These are phyloP conservation scores for Trachelus troglodyta DNA, from an alignment of 2,888 invertebrate species.

Conservation along the genomic window DNA sequence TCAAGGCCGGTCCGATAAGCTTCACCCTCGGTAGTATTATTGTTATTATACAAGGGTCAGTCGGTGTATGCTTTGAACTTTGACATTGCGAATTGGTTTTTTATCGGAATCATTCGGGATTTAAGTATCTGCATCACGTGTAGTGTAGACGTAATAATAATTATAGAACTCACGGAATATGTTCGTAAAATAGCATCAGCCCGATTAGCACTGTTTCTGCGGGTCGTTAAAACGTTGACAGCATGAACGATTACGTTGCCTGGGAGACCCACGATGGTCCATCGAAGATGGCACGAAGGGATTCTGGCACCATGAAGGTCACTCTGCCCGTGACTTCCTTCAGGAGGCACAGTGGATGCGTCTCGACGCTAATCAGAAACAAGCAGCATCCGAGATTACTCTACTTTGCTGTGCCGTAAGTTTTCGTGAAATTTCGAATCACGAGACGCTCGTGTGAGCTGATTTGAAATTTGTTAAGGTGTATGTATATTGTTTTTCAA, in stretches of 20 bases:
- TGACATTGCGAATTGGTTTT: too few species aligned
- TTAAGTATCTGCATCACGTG: too few species aligned
- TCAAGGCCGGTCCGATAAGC: too few species aligned
- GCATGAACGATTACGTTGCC: slow-evolving; percentile 55
- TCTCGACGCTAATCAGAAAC: slow-evolving; percentile 52
- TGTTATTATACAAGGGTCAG: too few species aligned
- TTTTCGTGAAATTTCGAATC: slow-evolving; percentile 21
- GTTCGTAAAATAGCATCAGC: too few species aligned
- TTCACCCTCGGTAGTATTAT: too few species aligned
- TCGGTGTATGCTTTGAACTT: too few species aligned
- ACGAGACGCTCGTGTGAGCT: too few species aligned
- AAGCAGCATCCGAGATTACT: slow-evolving; percentile 54
- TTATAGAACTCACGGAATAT: too few species aligned
- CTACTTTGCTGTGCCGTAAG: slow-evolving; percentile 60
- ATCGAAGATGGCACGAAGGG: slow-evolving; percentile 53
- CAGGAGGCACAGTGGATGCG: slow-evolving; percentile 59
- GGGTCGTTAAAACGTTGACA: background rate
- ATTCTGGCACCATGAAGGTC: slow-evolving; percentile 59
- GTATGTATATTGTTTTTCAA: background rate
- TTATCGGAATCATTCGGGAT: too few species aligned
- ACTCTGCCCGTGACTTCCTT: slow-evolving; percentile 55
- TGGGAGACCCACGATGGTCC: slow-evolving; percentile 46
- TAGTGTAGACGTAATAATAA: too few species aligned
- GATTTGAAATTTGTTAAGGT: background rate
- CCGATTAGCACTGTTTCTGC: too few species aligned